Conservation (phyloP, 2,797 vertebrate genomes). For the Channallabes apus region DNA sequence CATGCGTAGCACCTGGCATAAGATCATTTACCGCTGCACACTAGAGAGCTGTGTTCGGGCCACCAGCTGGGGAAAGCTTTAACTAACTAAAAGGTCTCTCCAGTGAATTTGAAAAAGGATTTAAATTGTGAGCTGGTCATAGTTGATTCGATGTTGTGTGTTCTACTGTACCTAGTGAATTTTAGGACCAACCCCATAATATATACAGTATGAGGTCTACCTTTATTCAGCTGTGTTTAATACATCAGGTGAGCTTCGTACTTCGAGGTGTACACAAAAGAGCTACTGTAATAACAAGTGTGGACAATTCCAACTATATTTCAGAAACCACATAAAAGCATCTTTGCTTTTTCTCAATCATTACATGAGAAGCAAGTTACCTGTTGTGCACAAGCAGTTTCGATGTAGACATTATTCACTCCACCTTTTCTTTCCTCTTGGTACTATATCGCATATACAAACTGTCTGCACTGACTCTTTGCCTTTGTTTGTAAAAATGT, state of each 20-base stretch:
- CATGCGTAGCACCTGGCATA: conserved; percentile 32
- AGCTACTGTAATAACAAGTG: background rate
- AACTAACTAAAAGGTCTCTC: background rate
- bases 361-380: background rate
- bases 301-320: background rate
- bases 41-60: background rate
- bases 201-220: no score
- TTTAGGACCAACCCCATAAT: background rate
- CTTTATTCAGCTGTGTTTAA: background rate
- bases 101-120: background rate
- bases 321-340: background rate
- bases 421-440: background rate
- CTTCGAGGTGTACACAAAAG: background rate
- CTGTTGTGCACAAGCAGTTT: background rate
- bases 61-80: conserved; percentile 2
- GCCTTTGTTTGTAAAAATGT: background rate
- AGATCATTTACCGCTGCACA: conserved; percentile 30
- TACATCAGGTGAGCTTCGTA: background rate
- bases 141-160: background rate
- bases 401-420: background rate
- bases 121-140: background rate
- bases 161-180: no score
- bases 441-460: background rate
- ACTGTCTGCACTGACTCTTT: background rate
- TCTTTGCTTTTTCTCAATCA: background rate